Evolutionary conservation across 2,797 vertebrate species (phyloP), one percentile per base, ranked within the genome.

Genomic region (Silurus lanzhouensis): DNA sequence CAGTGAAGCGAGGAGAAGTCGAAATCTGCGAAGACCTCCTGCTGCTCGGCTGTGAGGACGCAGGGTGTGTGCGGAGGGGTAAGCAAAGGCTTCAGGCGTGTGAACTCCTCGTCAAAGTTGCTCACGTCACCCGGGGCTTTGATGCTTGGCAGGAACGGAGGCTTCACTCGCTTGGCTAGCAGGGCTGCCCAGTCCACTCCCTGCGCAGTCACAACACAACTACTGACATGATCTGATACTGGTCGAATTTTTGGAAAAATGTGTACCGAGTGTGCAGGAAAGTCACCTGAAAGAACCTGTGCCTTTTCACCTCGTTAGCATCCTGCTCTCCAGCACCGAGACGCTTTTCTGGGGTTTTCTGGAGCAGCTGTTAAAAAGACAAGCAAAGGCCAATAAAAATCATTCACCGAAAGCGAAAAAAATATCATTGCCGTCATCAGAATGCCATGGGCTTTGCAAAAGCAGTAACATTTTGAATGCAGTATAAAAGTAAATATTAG

Each of bases 51-150:
- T 0, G 93, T 95, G 82, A 99, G 94, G 78, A 92, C 0, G 70
- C 91, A 92, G 15, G 91, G 91, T 0, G 94, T 94, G 5, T 93
- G 95, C 0, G 96, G 96, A 0, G 95, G 97, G 0, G 97, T 97
- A 83, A 99, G 95, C 58, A 96, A 90, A 0, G 98, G 97, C 70
- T 95, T 95, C 85, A 97, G 94, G 1, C 93, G 92, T 0, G 98
- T 99, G 92, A 99, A 99, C 92, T 97, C 97, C 81, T 96, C 93
- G 74, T 99, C 98, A 0, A 99, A 99, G 93, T 99, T 97, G 82
- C 96, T 95, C 84, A 97, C 93, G 44, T 99, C 98, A 0, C 92
- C 92, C 0, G 93, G 92, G 1, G 94, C 92, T 66, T 90, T 93
- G 87, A 99, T 89, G 0, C 88, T 89, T 0, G 98, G 98, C 87